Percentiles rank a stretch among this genome's conserved stretches.
Evolutionary conservation across 2,888 invertebrate genomes (phyloP).

Genomic region (Mimumesa dahlbomi): DNA sequence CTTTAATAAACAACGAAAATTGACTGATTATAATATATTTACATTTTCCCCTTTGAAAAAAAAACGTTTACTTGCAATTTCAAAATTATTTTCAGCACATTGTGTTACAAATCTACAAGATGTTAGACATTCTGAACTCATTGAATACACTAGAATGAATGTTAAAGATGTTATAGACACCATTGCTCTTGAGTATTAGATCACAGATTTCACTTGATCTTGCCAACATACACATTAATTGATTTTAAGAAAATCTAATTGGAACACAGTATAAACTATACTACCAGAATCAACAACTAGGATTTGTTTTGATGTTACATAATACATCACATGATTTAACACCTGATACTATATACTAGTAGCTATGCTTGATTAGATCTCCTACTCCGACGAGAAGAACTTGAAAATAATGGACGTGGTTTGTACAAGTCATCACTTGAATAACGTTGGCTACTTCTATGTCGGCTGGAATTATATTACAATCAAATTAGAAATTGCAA

Average conservation of each 20-base stretch:
- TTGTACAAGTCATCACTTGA: slow-evolving; percentile 88
- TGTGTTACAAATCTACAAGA: background rate
- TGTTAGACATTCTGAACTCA: slow-evolving; percentile 6
- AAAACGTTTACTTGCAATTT: no score
- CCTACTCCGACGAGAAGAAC: slow-evolving; percentile 81
- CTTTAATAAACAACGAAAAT: slow-evolving; percentile 2
- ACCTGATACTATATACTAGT: slow-evolving; percentile 59
- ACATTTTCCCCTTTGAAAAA: no score
- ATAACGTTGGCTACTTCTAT: slow-evolving; percentile 83
- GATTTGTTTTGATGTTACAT: slow-evolving; percentile 27
- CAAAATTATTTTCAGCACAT: no score
- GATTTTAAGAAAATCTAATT: slow-evolving; percentile 43
- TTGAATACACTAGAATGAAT: background rate
- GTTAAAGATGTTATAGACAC: background rate
- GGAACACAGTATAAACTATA: slow-evolving; percentile 26
- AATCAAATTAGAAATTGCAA: slow-evolving; percentile 31
- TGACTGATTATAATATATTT: no score
- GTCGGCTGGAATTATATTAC: slow-evolving; percentile 68
- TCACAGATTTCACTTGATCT: slow-evolving; percentile 30
- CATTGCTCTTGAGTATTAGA: slow-evolving; percentile 12
- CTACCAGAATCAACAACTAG: slow-evolving; percentile 39
- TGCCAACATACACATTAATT: slow-evolving; percentile 15
- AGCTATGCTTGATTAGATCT: slow-evolving; percentile 79
- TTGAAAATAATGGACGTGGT: slow-evolving; percentile 83
- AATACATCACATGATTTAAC: slow-evolving; percentile 51